Conservation (phyloP, 2,797 vertebrate genomes). For the Schizopygopsis pylzovi region DNA sequence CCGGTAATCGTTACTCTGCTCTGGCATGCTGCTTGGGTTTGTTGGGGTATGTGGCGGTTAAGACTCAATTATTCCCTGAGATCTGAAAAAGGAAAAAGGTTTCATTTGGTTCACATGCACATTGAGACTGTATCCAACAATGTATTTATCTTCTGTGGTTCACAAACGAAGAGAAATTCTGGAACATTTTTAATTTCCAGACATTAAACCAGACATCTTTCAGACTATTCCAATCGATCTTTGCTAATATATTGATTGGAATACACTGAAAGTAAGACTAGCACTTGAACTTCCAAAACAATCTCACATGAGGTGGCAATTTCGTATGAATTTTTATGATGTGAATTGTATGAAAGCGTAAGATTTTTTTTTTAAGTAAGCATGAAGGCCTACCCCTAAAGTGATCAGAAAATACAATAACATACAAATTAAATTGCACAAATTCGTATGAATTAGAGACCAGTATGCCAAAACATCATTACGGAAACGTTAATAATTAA, state of each 20-base stretch:
- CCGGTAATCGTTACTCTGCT: slow-evolving; percentile 88
- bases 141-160: neutral
- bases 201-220: neutral
- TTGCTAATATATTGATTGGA: too few species aligned
- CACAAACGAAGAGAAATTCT: neutral
- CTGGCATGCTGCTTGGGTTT: slow-evolving; percentile 79
- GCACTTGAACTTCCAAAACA: too few species aligned
- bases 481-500: neutral
- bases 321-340: too few species aligned
- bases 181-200: neutral
- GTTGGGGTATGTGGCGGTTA: slow-evolving; percentile 38
- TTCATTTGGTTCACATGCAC: neutral
- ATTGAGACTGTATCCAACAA: neutral
- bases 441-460: too few species aligned
- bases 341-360: too few species aligned
- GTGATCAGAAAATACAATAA: neutral
- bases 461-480: too few species aligned
- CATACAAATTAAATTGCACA: neutral
- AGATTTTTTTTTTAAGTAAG: too few species aligned
- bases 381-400: too few species aligned
- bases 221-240: too few species aligned
- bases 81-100: slow-evolving; percentile 51
- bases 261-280: too few species aligned
- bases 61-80: slow-evolving; percentile 59
- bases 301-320: too few species aligned